A percentile compares a stretch with the other conserved stretches of the same genome.
phyloP scores from a whole-genome alignment of 2,888 invertebrate species.

The Cetonia aurata region DNA sequence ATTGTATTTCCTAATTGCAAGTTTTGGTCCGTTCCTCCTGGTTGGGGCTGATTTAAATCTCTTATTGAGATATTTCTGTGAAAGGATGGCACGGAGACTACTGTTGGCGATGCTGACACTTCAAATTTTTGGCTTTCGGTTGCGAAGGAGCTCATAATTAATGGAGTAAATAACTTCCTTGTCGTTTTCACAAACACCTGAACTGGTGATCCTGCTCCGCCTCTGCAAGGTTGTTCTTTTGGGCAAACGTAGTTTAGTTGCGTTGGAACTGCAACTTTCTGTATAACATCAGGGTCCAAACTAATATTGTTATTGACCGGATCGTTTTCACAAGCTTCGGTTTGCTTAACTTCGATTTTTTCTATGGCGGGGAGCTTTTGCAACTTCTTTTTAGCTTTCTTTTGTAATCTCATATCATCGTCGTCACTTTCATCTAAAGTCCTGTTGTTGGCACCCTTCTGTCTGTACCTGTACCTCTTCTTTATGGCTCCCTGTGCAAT shows the following conservation, averaged over 20 bases:
- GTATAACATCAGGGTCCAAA: conserved; percentile 54
- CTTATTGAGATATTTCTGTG: conserved; percentile 26
- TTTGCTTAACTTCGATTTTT: conserved; percentile 29
- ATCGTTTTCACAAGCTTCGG: neutral
- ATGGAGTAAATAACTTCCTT: conserved; percentile 81
- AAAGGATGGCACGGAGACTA: conserved; percentile 43
- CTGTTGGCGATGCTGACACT: conserved; percentile 43
- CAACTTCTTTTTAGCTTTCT: conserved; percentile 46
- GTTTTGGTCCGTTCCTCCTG: conserved; percentile 52
- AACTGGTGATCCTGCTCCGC: conserved; percentile 59
- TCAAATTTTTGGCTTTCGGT: conserved; percentile 50
- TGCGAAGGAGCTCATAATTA: conserved; percentile 53
- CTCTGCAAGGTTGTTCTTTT: conserved; percentile 40
- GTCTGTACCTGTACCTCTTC: conserved; percentile 60
- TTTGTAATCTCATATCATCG: conserved; percentile 54
- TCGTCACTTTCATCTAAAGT: conserved; percentile 60
- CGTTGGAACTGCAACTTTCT: conserved; percentile 59
- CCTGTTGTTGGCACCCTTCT: conserved; percentile 58
- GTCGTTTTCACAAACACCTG: conserved; percentile 86
- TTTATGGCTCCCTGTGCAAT: conserved; percentile 60
- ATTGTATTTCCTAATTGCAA: conserved; percentile 48
- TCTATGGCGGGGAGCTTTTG: conserved; percentile 51
- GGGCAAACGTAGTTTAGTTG: conserved; percentile 54
- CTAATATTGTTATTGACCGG: conserved; percentile 22
- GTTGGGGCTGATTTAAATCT: conserved; percentile 20